Base-by-base conservation (phyloP, 2,797 vertebrate species). In the Sebastes taczanowskii region DNA sequence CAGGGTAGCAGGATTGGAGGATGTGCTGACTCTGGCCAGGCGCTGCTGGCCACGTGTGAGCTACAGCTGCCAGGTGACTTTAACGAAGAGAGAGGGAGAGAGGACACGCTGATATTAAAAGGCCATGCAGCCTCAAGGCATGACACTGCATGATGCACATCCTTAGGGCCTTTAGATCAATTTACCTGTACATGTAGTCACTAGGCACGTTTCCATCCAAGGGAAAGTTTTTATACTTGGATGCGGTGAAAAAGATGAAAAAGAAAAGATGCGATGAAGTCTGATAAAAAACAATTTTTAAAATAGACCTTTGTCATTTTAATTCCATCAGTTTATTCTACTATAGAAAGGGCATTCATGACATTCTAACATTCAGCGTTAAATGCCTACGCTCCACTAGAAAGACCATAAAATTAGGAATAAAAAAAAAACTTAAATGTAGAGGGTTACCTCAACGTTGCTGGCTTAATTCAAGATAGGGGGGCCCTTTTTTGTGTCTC, bases 41-140 rank as follows among this genome's bases (percentile, higher is more conserved):
- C 82, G 74, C 92, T 93, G 91, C 93, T 93, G 93, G 93, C 95
- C 95, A 95, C 93, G 94, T 96, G 95, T 95, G 94, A 94, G 93
- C 91, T 95, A 94, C 95, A 96, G 95, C 95, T 96, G 95, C 94
- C 95, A 95, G 95, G 95, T 94, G 95, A 96, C 94, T 95, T 93
- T 88, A 92, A 93, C 89, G 79, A 86, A 88, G 86, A 77, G 69
- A 30, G 62, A 52, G 55, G 18, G 49, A 58, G 80, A 29, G 53
- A 84, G 88, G 89, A 87, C 79, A 86, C 71, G 60, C 74, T 86
- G 88, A 89, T 91, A 91, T 89, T 91, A 87, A 94, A 90, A 89
- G 86, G 82, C 84, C 58, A 60, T 38, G 60, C 55, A 83, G 71
- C 69, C 42, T 86, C 53, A 68, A 65, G 80, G 84, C 83, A 80